A percentile compares a stretch with the other conserved stretches of the same genome.
Evolutionary conservation across 1,140 invertebrate genomes (phyloP).

Genomic region (Orchestia grillus): DNA sequence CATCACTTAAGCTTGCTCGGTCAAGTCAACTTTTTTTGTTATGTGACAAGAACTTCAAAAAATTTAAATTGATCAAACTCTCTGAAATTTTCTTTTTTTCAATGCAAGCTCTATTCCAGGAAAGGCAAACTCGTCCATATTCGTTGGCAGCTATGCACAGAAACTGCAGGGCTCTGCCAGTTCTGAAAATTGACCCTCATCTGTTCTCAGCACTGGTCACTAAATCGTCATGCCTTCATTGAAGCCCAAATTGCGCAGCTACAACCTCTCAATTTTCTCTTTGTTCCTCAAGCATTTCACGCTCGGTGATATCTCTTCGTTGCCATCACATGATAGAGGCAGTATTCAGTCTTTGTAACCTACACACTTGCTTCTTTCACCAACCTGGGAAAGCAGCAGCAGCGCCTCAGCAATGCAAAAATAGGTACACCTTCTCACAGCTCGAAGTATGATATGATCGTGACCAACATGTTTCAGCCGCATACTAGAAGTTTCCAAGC

Average conservation of each 20-base stretch:
- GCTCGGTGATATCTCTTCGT: neutral
- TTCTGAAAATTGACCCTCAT: conserved; percentile 23
- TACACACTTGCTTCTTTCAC: neutral
- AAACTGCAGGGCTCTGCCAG: neutral
- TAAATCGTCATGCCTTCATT: neutral
- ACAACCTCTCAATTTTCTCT: neutral
- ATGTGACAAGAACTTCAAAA: neutral
- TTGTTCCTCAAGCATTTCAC: conserved; percentile 23
- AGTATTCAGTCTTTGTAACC: neutral
- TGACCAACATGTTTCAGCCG: neutral
- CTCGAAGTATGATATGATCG: neutral
- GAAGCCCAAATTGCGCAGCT: neutral
- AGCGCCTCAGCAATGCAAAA: neutral
- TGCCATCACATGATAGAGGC: neutral
- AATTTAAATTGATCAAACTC: neutral
- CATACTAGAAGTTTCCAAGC: neutral
- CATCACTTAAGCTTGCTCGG: neutral
- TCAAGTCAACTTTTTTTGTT: neutral
- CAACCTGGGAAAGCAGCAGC: neutral
- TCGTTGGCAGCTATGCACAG: neutral
- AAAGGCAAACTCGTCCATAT: conserved; percentile 35
- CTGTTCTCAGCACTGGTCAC: neutral
- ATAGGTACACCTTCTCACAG: neutral
- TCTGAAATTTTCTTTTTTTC: neutral
- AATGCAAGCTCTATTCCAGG: neutral